These are phyloP conservation scores for Agrotis ipsilon DNA, from an alignment of 2,888 invertebrate species.

Conservation along the genomic window DNA sequence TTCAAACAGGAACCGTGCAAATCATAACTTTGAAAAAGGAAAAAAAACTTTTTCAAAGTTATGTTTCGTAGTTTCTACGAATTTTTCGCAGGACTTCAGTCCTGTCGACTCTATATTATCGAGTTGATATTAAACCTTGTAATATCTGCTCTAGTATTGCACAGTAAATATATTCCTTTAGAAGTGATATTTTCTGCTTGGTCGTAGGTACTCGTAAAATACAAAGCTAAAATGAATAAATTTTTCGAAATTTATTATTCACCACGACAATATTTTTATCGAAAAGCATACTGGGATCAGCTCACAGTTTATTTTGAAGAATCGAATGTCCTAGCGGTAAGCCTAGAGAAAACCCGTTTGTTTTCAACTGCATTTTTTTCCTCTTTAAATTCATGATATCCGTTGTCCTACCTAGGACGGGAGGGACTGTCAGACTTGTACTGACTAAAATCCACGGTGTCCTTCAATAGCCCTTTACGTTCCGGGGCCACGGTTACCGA, in stretches of 20 bases:
- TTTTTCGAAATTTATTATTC: constrained; percentile 26
- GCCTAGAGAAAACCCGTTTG: not conserved
- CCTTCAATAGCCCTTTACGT: no score
- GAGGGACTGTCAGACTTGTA: no score
- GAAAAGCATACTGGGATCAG: constrained; percentile 25
- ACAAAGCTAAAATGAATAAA: constrained; percentile 24
- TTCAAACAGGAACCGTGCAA: no score
- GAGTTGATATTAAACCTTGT: not conserved
- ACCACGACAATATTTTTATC: constrained; percentile 10
- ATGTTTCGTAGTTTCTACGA: no score
- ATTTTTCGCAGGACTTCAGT: no score
- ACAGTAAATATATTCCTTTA: not conserved
- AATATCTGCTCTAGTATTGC: not conserved
- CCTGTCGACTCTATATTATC: not conserved
- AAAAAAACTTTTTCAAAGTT: no score
- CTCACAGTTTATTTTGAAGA: constrained; percentile 43
- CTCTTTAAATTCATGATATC: no score
- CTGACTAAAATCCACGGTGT: no score
- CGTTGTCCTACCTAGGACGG: no score
- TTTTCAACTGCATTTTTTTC: no score
- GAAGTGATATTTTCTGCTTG: not conserved
- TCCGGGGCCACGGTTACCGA: no score
- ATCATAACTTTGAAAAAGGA: no score
- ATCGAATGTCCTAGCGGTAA: constrained; percentile 31
- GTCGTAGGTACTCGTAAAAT: not conserved